Conservation (phyloP, 1,140 invertebrate genomes). For the Bombyx mandarina region DNA sequence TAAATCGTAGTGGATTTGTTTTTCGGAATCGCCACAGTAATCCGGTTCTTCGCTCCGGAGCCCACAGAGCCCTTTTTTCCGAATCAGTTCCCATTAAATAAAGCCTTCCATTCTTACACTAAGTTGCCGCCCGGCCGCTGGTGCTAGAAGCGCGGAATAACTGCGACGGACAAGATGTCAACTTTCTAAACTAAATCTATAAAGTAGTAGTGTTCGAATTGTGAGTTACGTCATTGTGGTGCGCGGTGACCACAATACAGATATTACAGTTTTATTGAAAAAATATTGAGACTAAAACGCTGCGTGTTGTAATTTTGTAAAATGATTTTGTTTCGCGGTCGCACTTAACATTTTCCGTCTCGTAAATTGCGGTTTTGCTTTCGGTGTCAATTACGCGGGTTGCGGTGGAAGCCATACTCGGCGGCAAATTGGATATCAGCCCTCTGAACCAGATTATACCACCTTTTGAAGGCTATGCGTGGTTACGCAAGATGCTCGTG, state of each 20-base stretch:
- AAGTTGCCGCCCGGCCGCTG: constrained; percentile 45
- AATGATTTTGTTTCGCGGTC: constrained; percentile 25
- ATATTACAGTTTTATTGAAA: no score
- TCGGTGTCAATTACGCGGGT: constrained; percentile 52
- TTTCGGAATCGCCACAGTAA: constrained; percentile 51
- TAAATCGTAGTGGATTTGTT: constrained; percentile 69
- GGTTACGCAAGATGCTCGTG: constrained; percentile 31
- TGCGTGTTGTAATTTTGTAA: constrained; percentile 42
- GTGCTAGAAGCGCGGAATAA: constrained; percentile 57
- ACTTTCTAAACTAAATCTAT: constrained; percentile 69
- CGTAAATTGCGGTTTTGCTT: constrained; percentile 38
- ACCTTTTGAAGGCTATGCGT: constrained; percentile 39
- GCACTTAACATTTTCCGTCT: constrained; percentile 33
- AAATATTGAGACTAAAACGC: constrained; percentile 5
- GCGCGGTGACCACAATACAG: constrained; percentile 18
- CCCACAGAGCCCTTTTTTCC: constrained; percentile 52
- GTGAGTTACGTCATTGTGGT: constrained; percentile 62
- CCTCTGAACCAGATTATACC: constrained; percentile 49
- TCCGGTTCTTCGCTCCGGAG: constrained; percentile 43
- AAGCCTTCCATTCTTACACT: constrained; percentile 50
- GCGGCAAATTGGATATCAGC: constrained; percentile 57
- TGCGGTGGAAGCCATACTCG: constrained; percentile 51
- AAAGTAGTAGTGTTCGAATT: constrained; percentile 45
- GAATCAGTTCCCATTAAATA: constrained; percentile 47
- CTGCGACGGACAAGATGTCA: constrained; percentile 64